Base-by-base conservation (phyloP, 92 coral and sea anemone species). In the Palythoa grandis region DNA sequence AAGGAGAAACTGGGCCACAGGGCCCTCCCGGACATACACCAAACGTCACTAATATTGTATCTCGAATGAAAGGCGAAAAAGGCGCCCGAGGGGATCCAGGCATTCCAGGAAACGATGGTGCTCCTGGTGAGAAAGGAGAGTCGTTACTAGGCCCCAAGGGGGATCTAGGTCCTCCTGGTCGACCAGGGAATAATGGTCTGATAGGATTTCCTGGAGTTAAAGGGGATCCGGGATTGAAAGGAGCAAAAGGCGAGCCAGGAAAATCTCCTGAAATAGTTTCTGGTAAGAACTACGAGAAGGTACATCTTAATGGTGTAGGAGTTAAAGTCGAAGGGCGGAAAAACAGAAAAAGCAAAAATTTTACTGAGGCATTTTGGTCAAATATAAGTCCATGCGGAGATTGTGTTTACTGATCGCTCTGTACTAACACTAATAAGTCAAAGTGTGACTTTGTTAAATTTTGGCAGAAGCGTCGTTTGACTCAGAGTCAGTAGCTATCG, bases 111-210 rank as follows among this genome's bases (percentile, higher is more conserved):
- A 47, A 13, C 2, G 72, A 80, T 29, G 85, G 85, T 7, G 11
- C 14, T 38, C 74, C 74, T 14, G 85, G 85, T 66, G 74, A 80
- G 73, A 23, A 63, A 11, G 85, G 73, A 66, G 74, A 65, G 13
- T 23, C 85, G n/a, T 7, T 66, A 40, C 85, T 74, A 80, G 85
- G 85, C 8, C 63, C 85, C 14, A 80, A 66, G 85, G 85, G 85
- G n/a, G 58, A 66, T 13, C 74, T n/a, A 66, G 85, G 85, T 14
- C 61, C 74, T 12, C 85, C 57, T 11, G 85, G 85, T 66, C 73
- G 22, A 63, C 56, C 60, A 12, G 85, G 85, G 35, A 22, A 19
- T 9, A 80, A 11, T 1, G 85, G 85, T 24, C 13, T 80, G 19
- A 68, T 80, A 43, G 85, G 85, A 10, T 79, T 79, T 79, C 84